These are phyloP conservation scores for Sitta carolinensis DNA, from an alignment of 2,797 vertebrate genomes.

Conservation along the genomic window DNA sequence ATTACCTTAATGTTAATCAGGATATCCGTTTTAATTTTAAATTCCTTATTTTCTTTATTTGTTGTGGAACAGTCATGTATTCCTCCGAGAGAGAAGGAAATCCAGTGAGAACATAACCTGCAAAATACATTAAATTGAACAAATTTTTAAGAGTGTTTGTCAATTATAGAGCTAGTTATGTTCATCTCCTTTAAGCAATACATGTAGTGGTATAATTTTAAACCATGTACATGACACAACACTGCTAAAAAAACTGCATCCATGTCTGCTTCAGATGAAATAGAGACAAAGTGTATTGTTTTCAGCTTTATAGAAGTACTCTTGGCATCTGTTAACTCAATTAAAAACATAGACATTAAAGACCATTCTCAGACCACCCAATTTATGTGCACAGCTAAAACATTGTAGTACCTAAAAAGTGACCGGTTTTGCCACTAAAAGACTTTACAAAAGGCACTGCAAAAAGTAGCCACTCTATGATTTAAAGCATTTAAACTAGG, in stretches of 20 bases:
- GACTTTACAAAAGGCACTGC: background rate
- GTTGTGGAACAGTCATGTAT: conserved; percentile 79
- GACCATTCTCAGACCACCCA: background rate
- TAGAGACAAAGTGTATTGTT: background rate
- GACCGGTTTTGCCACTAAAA: background rate
- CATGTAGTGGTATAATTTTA: background rate
- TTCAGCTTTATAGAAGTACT: background rate
- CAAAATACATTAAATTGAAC: conserved; percentile 11
- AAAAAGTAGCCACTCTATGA: background rate
- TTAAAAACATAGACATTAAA: background rate
- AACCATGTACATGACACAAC: background rate
- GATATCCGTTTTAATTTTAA: conserved; percentile 86
- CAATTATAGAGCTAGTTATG: background rate
- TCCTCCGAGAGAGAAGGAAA: conserved; percentile 87
- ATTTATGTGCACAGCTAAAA: background rate
- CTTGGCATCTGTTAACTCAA: background rate
- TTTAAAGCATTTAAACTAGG: background rate
- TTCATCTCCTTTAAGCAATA: background rate
- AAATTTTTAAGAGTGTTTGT: background rate
- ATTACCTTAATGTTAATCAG: conserved; percentile 97
- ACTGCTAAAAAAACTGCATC: background rate
- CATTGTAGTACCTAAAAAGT: background rate
- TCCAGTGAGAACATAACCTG: conserved; percentile 93
- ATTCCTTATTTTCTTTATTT: conserved; percentile 86
- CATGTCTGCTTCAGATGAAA: background rate